phyloP scores from a whole-genome alignment of 2,113 vertebrate species.

The Hippocampus guttulatus region DNA sequence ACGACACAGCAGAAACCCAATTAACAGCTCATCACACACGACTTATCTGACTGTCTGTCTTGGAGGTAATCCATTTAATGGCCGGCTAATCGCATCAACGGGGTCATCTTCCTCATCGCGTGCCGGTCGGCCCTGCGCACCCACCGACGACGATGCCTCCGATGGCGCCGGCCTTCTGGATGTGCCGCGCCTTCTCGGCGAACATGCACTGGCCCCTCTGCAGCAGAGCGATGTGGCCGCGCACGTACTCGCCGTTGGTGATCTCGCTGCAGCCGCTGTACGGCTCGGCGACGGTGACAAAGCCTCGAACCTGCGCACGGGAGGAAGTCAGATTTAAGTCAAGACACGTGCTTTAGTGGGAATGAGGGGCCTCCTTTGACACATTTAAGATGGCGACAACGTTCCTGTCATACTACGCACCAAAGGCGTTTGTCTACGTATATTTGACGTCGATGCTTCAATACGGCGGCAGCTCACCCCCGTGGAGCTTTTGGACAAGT shows the following conservation, averaged over 20 bases:
- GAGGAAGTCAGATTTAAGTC: not conserved
- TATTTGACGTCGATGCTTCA: not conserved
- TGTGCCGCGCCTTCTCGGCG: conserved; percentile 93
- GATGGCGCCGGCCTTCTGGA: conserved; percentile 92
- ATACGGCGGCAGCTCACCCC: conserved; percentile 76
- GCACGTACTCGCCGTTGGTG: conserved; percentile 82
- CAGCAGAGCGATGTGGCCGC: conserved; percentile 89
- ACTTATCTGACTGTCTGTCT: conserved; percentile 14
- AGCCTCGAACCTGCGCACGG: conserved; percentile 82
- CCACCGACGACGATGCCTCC: conserved; percentile 97
- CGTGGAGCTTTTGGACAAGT: conserved; percentile 87
- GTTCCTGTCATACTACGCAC: no score
- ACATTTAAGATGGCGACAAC: no score
- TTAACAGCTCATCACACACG: not conserved
- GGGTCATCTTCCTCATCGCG: conserved; percentile 13
- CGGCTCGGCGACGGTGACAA: conserved; percentile 87
- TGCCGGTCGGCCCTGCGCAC: conserved; percentile 18
- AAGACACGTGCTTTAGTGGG: not conserved
- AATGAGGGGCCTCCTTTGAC: no score
- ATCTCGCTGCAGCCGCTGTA: conserved; percentile 92
- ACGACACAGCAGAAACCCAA: not conserved
- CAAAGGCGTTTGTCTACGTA: no score
- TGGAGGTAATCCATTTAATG: conserved; percentile 39
- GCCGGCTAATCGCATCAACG: conserved; percentile 29
- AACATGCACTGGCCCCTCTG: conserved; percentile 98